Conservation (phyloP, 2,888 invertebrate species). For the Dione vanillae region DNA sequence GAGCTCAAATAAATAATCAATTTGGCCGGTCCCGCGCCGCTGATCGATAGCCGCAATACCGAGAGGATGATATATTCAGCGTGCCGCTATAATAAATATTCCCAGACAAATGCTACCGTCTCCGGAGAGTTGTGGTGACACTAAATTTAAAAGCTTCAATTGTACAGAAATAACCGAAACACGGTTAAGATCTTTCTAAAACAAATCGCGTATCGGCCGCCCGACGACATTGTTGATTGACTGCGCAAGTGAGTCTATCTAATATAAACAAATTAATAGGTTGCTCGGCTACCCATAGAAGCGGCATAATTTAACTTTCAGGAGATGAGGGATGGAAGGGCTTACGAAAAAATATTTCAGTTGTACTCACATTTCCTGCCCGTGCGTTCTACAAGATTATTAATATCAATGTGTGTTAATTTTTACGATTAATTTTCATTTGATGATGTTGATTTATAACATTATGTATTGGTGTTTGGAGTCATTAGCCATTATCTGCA, state of each 20-base stretch:
- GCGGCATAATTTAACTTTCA: conserved; percentile 51
- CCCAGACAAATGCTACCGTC: conserved; percentile 83
- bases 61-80: conserved; percentile 81
- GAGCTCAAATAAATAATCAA: conserved; percentile 82
- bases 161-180: conserved; percentile 84
- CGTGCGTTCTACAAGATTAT: conserved; percentile 1
- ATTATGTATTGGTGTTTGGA: conserved; percentile 45
- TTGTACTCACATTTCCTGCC: conserved; percentile 68
- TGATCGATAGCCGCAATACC: conserved; percentile 82
- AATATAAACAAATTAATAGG: conserved; percentile 85
- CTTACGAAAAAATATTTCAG: conserved; percentile 58
- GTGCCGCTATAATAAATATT: conserved; percentile 80
- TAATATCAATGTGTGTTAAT: conserved; percentile 51
- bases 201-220: conserved; percentile 83
- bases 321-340: conserved; percentile 35
- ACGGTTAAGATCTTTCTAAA: conserved; percentile 83
- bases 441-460: conserved; percentile 54
- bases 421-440: conserved; percentile 54
- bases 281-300: conserved; percentile 57
- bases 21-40: conserved; percentile 73
- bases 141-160: conserved; percentile 84
- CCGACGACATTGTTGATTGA: conserved; percentile 83
- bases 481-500: conserved; percentile 61
- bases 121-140: conserved; percentile 82
- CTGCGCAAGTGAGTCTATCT: conserved; percentile 82